Percentiles rank a stretch among this genome's conserved stretches.
These are phyloP conservation scores for Casuarius casuarius DNA, from an alignment of 2,113 vertebrate genomes.

Conservation along the genomic window DNA sequence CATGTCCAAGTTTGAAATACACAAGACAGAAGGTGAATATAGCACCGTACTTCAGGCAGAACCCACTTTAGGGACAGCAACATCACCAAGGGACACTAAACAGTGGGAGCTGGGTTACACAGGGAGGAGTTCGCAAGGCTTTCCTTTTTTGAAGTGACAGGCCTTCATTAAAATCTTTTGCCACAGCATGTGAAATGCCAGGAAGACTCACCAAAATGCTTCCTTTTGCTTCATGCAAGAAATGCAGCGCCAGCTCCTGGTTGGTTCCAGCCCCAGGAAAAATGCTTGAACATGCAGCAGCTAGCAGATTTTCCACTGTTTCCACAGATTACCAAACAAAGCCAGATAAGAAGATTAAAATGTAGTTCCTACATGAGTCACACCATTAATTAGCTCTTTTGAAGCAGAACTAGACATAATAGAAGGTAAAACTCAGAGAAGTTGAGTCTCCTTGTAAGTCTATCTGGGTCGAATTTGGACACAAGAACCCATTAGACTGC, in stretches of 20 bases:
- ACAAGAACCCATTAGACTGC: not conserved
- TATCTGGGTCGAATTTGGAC: not conserved
- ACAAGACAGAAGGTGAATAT: not conserved
- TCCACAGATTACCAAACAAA: not conserved
- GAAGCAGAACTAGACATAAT: not conserved
- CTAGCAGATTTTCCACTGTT: conserved; percentile 91
- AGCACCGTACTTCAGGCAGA: not conserved
- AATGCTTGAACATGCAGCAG: conserved; percentile 94
- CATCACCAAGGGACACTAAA: not conserved
- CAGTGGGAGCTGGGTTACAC: not conserved
- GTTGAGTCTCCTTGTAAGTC: not conserved
- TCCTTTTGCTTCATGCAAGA: conserved; percentile 89
- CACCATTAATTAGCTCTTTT: not conserved
- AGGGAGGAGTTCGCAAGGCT: not conserved
- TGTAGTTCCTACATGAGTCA: not conserved
- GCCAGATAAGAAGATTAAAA: not conserved
- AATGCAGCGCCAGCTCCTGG: conserved; percentile 94
- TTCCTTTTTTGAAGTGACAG: not conserved
- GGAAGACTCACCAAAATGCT: conserved; percentile 90
- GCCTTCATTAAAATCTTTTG: not conserved
- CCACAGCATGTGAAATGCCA: not conserved
- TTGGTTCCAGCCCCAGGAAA: conserved; percentile 94
- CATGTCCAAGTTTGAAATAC: not conserved
- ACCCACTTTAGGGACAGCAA: not conserved
- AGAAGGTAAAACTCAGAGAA: not conserved